These are phyloP conservation scores for Anas acuta DNA, from an alignment of 2,797 vertebrate genomes.

Conservation along the genomic window DNA sequence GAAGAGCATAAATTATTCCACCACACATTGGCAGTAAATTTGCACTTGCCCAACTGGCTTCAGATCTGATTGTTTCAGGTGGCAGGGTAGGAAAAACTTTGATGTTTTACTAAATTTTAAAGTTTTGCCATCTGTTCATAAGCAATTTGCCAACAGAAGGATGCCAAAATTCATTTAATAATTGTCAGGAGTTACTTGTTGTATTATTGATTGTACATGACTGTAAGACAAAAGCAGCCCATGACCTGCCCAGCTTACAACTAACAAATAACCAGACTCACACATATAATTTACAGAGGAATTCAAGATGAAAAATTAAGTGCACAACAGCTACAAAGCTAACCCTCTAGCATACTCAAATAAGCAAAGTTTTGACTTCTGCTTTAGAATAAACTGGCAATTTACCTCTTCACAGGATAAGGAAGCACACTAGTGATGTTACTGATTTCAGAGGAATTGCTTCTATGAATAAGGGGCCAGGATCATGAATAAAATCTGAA, in stretches of 20 bases:
- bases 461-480: background rate
- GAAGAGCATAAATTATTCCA: constrained; percentile 6
- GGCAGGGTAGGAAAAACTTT: constrained; percentile 12
- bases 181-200: background rate
- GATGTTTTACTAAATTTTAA: constrained; percentile 32
- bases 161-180: background rate
- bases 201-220: background rate
- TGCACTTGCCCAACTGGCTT: background rate
- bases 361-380: background rate
- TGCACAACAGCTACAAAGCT: background rate
- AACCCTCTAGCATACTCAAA: background rate
- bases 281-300: background rate
- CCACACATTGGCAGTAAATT: background rate
- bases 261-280: background rate
- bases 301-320: constrained; percentile 29
- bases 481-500: background rate
- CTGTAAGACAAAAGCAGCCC: constrained; percentile 13
- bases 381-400: background rate
- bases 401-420: background rate
- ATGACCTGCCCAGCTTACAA: background rate
- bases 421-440: background rate
- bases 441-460: background rate
- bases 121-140: constrained; percentile 40
- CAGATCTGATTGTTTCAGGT: constrained; percentile 34
- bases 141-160: constrained; percentile 22